Base-by-base conservation (phyloP, 2,888 invertebrate genomes). In the Pecten maximus region DNA sequence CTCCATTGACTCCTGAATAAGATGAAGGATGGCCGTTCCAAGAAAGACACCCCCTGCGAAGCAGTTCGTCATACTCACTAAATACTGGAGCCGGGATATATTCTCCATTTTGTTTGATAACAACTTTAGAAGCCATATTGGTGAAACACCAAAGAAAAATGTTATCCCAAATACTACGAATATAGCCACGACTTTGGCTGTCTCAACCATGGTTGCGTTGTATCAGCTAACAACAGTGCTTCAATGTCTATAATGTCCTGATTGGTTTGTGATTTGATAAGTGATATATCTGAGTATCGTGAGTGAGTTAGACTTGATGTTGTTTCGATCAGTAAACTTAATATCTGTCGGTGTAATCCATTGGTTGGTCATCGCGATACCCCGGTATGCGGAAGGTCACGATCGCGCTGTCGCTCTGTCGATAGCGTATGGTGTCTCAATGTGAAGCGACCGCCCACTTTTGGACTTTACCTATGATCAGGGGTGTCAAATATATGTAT, bases 41-140 rank as follows among this genome's bases (percentile, higher is more conserved):
- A 97, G 93, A 92, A 97, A 97, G 16, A 97, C 96, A 4, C 97
- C 97, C 23, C 96, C 96, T 35, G 96, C 95, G 87, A 97, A 93
- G 90, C 96, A 96, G 91, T 93, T 94, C 39, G 95, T 88, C 40
- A 92, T 60, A 86, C 90, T 90, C 6, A 94, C 28, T 19, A 74
- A 12, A 10, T 74, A 74, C 28, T 28, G 74, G 35, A 74, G 74
- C 35, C 74, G 74, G 35, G 74, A 74, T 10, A 74, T 4, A 28
- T 74, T 74, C 35, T 35, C 6, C 74, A 74, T 74, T 15, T 35
- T 28, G 74, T 74, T 35, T 74, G 74, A 35, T 23, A 74, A 74
- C 15, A 74, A 8, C 35, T 74, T 74, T 35, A 74, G 35, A 10
- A 74, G 74, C 74, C 74, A 74, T 74, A 74, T 74, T 23, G 74